Conservation (phyloP, 2,113 vertebrate genomes). For the Jacana jacana region DNA sequence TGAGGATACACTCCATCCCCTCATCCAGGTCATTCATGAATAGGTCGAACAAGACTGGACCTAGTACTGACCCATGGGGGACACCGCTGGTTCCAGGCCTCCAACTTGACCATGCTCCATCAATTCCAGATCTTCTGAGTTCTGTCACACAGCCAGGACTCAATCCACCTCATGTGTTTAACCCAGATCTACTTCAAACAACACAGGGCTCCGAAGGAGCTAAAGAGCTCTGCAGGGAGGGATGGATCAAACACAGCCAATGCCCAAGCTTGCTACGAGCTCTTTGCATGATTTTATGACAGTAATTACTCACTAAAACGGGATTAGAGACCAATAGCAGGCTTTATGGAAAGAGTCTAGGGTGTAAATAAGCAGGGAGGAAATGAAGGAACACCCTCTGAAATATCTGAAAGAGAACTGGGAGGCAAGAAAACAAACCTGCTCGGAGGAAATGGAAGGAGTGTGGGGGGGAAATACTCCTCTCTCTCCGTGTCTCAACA, state of each 20-base stretch:
- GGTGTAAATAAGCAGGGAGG: too few species aligned
- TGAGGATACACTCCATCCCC: too few species aligned
- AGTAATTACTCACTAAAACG: not conserved
- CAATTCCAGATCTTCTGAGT: too few species aligned
- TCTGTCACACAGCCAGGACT: too few species aligned
- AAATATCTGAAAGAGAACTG: not conserved
- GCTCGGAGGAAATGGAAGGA: not conserved
- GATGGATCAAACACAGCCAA: not conserved
- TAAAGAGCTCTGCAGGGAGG: not conserved
- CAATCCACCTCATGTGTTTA: not conserved
- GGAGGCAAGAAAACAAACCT: not conserved
- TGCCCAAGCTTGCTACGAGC: not conserved
- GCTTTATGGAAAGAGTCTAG: not conserved
- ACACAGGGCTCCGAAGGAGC: not conserved
- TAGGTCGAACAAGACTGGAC: too few species aligned
- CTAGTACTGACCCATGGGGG: too few species aligned
- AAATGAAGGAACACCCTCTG: not conserved
- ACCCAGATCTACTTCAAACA: not conserved
- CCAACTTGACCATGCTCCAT: too few species aligned
- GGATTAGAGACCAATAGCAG: not conserved
- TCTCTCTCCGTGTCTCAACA: not conserved
- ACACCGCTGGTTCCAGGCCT: too few species aligned
- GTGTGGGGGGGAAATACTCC: not conserved
- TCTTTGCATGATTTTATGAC: fast-evolving
- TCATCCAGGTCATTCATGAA: too few species aligned